phyloP scores from a whole-genome alignment of 2,888 invertebrate genomes.

The Congeria kusceri region DNA sequence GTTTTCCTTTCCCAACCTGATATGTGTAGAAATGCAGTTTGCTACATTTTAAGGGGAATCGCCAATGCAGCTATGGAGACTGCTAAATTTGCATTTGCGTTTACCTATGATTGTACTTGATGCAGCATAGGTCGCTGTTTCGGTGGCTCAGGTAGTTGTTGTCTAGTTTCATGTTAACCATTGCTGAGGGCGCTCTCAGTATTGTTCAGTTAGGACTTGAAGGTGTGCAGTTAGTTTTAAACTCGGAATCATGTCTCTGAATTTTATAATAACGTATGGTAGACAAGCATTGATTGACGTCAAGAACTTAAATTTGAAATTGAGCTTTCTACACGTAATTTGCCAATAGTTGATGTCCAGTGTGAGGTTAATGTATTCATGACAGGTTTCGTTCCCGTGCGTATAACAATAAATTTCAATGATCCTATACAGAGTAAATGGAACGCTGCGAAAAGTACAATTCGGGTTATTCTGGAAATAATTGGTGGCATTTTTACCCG shows the following conservation, averaged over 20 bases:
- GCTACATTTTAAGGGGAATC: conserved; percentile 14
- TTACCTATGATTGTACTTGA: conserved; percentile 51
- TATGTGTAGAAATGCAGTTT: conserved; percentile 48
- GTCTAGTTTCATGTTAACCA: conserved; percentile 39
- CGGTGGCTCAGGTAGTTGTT: conserved; percentile 50
- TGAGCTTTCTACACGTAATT: background rate
- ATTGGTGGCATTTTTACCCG: background rate
- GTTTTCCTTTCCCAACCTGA: conserved; percentile 52
- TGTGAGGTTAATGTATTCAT: background rate
- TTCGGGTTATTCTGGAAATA: conserved; percentile 11
- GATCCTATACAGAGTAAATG: conserved; percentile 38
- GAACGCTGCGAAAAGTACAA: conserved; percentile 46
- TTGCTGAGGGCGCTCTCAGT: conserved; percentile 38
- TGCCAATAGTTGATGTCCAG: background rate
- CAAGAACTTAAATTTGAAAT: background rate
- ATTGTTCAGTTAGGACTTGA: conserved; percentile 36
- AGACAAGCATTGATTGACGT: conserved; percentile 5
- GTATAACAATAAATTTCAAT: conserved; percentile 43
- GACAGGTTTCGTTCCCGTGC: background rate
- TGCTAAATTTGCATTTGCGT: conserved; percentile 36
- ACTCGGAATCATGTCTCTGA: conserved; percentile 30
- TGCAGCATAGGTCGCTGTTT: conserved; percentile 36
- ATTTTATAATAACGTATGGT: conserved; percentile 38
- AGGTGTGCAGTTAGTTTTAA: conserved; percentile 21
- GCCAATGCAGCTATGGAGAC: conserved; percentile 46